Evolutionary conservation across 2,113 vertebrate species (phyloP).

Genomic region (Menidia beryllina): DNA sequence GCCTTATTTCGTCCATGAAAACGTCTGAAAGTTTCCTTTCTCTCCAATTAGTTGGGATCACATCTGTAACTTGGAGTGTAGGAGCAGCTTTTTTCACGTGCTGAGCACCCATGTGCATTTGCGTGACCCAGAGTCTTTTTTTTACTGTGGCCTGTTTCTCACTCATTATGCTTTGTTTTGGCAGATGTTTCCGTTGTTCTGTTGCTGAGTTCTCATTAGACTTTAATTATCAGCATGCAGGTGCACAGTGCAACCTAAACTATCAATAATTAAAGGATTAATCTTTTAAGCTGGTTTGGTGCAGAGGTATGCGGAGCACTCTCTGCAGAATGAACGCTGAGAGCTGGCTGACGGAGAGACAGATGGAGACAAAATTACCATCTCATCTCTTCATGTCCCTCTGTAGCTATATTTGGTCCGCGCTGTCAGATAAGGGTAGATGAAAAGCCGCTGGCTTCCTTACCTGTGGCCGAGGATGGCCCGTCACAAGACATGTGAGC

Average conservation of each 20-base stretch:
- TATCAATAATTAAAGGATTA: conserved; percentile 72
- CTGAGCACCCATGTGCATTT: conserved; percentile 44
- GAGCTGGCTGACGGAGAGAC: not conserved
- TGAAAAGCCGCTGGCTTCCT: not conserved
- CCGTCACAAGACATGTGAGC: conserved; percentile 93
- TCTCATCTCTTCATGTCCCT: conserved; percentile 4
- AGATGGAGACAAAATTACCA: conserved; percentile 17
- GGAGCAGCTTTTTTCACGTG: conserved; percentile 18
- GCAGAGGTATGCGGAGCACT: conserved; percentile 29
- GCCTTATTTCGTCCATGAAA: conserved; percentile 7
- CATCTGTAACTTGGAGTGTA: conserved; percentile 32
- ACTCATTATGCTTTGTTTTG: conserved; percentile 54
- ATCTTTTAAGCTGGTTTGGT: conserved; percentile 68
- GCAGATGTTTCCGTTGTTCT: conserved; percentile 58
- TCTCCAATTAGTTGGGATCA: conserved; percentile 53
- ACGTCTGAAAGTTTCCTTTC: conserved; percentile 1
- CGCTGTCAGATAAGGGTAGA: not conserved
- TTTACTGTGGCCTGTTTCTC: conserved; percentile 41
- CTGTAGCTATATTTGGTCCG: not conserved
- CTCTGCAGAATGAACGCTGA: conserved; percentile 25
- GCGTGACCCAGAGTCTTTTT: conserved; percentile 38
- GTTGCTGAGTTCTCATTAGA: conserved; percentile 56
- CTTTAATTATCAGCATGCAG: conserved; percentile 65
- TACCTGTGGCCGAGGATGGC: conserved; percentile 97
- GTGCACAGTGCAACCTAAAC: conserved; percentile 62